Evolutionary conservation across 2,113 vertebrate genomes (phyloP).

Genomic region (Nansenia antarctica): DNA sequence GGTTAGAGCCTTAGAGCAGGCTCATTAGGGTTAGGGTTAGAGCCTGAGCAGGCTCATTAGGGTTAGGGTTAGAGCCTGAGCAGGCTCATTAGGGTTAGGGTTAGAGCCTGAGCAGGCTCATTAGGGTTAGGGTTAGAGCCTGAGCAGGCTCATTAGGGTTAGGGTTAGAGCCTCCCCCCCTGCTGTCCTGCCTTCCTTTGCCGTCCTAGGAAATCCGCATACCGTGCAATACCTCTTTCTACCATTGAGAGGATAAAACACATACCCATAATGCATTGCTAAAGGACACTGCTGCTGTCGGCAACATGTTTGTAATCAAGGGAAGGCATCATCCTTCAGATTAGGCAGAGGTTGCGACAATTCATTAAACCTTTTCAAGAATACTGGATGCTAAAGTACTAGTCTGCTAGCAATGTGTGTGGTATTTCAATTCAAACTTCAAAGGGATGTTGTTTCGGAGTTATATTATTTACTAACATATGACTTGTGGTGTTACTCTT

Average conservation of each 20-base stretch:
- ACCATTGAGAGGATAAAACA: background rate
- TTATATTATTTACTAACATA: background rate
- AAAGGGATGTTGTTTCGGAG: background rate
- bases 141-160: too few species aligned
- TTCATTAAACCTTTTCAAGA: background rate
- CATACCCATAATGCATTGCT: conserved; percentile 19
- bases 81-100: too few species aligned
- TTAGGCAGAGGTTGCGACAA: background rate
- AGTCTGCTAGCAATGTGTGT: background rate
- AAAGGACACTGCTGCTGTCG: background rate
- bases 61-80: too few species aligned
- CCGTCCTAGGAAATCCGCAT: background rate
- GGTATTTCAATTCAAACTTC: background rate
- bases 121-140: too few species aligned
- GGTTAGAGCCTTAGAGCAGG: too few species aligned
- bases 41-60: too few species aligned
- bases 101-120: too few species aligned
- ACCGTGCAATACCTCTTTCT: conserved; percentile 6
- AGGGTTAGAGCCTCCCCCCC: too few species aligned
- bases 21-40: too few species aligned
- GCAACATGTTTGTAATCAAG: conserved; percentile 6
- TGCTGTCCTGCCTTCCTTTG: background rate
- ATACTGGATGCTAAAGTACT: background rate
- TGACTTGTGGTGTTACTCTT: background rate
- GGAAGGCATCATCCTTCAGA: conserved; percentile 7